Conservation (phyloP, 2,888 invertebrate species). For the Caenorhabditis macrosperma region DNA sequence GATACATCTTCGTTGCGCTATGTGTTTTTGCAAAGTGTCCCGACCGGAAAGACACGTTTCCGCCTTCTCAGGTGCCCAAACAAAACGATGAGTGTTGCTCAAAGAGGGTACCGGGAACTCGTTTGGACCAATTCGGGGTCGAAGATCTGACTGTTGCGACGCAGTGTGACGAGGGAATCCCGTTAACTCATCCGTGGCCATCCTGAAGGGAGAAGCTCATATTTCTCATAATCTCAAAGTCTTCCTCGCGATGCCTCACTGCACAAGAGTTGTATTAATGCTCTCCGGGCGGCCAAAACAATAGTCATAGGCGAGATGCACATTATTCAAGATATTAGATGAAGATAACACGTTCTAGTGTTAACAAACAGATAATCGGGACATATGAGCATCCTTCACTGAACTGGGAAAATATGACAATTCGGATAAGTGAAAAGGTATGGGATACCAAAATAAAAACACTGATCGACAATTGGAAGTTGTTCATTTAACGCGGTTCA, state of each 20-base stretch:
- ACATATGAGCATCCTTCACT: too few species aligned
- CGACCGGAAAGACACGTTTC: slow-evolving; percentile 46
- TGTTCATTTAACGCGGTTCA: too few species aligned
- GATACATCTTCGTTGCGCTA: slow-evolving; percentile 26
- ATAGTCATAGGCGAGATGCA: too few species aligned
- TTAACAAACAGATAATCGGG: too few species aligned
- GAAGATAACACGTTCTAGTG: too few species aligned
- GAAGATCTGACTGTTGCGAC: neutral
- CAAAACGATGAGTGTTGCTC: neutral
- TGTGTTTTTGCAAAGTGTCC: slow-evolving; percentile 36
- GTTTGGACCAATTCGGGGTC: neutral
- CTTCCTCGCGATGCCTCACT: neutral
- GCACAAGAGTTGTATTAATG: neutral
- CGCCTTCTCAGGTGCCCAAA: slow-evolving; percentile 39
- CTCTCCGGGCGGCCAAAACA: too few species aligned
- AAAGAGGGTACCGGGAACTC: neutral
- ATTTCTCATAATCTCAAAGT: slow-evolving; percentile 4
- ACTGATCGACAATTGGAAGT: too few species aligned
- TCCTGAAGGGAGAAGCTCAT: slow-evolving; percentile 1
- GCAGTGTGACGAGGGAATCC: neutral
- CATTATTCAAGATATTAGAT: too few species aligned
- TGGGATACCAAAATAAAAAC: too few species aligned
- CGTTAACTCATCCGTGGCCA: neutral
- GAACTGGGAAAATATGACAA: too few species aligned
- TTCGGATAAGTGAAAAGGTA: too few species aligned